Evolutionary conservation across 2,888 invertebrate species (phyloP), one percentile per base, ranked within the genome.

Genomic region (Cheilosia vernalis): DNA sequence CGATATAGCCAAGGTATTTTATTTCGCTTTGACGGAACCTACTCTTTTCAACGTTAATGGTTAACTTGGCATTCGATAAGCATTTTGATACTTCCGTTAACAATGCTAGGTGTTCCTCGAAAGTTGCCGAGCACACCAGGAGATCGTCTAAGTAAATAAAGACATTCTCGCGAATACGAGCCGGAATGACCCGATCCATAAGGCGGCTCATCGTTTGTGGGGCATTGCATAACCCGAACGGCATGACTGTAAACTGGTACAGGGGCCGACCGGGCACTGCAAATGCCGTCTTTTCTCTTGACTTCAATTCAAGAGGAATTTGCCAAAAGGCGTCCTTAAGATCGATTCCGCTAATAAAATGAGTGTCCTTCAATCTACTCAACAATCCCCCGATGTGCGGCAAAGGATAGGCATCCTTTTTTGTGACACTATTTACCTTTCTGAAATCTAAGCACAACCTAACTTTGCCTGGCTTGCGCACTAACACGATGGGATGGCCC

Each of bases 391-490:
- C n/a, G n/a, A n/a, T n/a, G n/a, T n/a, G n/a, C n/a, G n/a, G n/a
- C n/a, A n/a, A n/a, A n/a, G n/a, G n/a, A n/a, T n/a, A n/a, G n/a
- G n/a, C n/a, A n/a, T n/a, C n/a, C n/a, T n/a, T n/a, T n/a, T n/a
- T n/a, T n/a, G n/a, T n/a, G n/a, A n/a, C n/a, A n/a, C n/a, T n/a
- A n/a, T n/a, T n/a, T n/a, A n/a, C n/a, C n/a, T 88, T 86, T 1
- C 89, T 30, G 30, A 87, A 88, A 42, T 89, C 89, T 2, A 89
- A 80, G 37, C 89, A 88, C 21, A 89, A 88, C 0, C 88, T 55
- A 15, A 77, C 87, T 2, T 63, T 81, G 0, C 88, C 87, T 30
- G 84, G 70, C 60, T 89, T 89, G 9, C 64, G 72, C 0, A 88
- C 88, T 61, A 89, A 78, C 0, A 88, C 87, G 1, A 88, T 87